A percentile compares a stretch with the other conserved stretches of the same genome.
phyloP scores from a whole-genome alignment of 2,797 vertebrate species.

The Orestias chungarensis region DNA sequence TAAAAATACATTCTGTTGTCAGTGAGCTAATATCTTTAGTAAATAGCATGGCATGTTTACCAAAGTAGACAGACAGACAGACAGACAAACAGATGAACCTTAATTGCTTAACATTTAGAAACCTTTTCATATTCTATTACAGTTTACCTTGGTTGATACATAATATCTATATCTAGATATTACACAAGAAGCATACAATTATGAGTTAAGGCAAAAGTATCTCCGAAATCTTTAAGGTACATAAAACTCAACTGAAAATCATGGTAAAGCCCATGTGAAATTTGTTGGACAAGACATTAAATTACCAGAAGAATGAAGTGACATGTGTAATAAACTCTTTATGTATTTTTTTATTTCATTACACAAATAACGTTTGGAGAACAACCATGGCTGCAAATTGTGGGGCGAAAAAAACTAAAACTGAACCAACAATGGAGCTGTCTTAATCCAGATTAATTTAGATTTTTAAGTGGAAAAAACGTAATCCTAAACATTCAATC shows the following conservation, averaged over 20 bases:
- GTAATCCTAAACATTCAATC: neutral
- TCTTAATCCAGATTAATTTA: too few species aligned
- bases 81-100: neutral
- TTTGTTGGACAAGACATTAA: neutral
- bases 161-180: too few species aligned
- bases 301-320: neutral
- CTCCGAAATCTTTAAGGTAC: neutral
- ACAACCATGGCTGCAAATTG: neutral
- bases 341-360: neutral
- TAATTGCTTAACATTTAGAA: too few species aligned
- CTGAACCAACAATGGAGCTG: neutral
- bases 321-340: neutral
- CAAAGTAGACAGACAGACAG: too few species aligned
- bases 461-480: neutral
- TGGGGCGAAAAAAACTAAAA: neutral
- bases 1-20: slow-evolving; percentile 36
- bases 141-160: too few species aligned
- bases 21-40: slow-evolving; percentile 38
- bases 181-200: neutral
- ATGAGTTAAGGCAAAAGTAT: neutral
- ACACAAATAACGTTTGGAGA: neutral
- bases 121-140: too few species aligned
- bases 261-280: neutral
- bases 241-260: too few species aligned
- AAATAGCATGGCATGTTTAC: too few species aligned